Conservation (phyloP, 1,140 invertebrate species). For the Euwallacea fornicatus region DNA sequence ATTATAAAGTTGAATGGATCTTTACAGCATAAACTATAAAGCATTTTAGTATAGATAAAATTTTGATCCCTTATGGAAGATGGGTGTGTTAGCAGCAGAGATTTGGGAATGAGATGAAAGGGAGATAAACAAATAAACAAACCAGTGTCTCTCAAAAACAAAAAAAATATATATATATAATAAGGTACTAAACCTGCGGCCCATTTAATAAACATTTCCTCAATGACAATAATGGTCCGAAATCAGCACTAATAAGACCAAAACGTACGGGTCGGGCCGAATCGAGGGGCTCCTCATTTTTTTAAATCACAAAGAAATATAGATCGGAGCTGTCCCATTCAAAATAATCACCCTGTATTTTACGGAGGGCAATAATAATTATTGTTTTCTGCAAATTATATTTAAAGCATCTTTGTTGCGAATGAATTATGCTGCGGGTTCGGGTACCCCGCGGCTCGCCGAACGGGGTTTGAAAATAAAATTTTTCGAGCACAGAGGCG, state of each 20-base stretch:
- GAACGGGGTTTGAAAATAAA: conserved; percentile 37
- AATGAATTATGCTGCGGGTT: conserved; percentile 40
- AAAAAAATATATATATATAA: conserved; percentile 6
- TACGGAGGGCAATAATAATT: conserved; percentile 40
- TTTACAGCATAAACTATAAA: no score
- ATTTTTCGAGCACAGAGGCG: conserved; percentile 37
- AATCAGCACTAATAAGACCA: conserved; percentile 36
- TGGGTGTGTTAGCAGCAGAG: no score
- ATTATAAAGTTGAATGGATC: no score
- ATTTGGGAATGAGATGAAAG: no score
- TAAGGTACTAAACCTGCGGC: conserved; percentile 14
- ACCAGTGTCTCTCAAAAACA: not conserved
- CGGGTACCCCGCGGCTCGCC: conserved; percentile 37
- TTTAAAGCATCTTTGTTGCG: conserved; percentile 42
- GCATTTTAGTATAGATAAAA: no score
- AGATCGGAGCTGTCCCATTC: conserved; percentile 39
- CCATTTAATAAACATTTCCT: conserved; percentile 25
- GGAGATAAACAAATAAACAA: no score
- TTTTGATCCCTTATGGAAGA: no score
- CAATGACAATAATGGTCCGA: conserved; percentile 33
- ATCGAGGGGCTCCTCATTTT: conserved; percentile 21
- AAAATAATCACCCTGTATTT: conserved; percentile 40
- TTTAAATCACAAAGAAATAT: conserved; percentile 39
- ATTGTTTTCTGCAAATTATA: conserved; percentile 42
- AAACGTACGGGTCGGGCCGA: conserved; percentile 16